Evolutionary conservation across 2,888 invertebrate genomes (phyloP), one percentile per base, ranked within the genome.

Genomic region (Eubasilissa splendida): DNA sequence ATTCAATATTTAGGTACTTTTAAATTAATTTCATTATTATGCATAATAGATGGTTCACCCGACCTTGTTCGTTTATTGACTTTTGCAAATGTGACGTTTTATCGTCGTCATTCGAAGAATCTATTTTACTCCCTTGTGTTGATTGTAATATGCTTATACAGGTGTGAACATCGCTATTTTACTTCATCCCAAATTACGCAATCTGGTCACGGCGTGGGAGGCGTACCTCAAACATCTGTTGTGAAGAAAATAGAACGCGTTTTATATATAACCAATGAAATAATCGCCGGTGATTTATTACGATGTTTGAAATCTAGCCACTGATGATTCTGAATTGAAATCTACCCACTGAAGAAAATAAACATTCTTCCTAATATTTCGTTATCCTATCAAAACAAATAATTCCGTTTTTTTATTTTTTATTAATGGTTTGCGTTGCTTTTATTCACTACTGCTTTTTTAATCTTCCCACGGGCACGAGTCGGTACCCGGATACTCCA

Each of bases 341-440:
- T 52, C 8, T n/a, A 68, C 4, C 68, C 68, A 68, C 68, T 68
- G 14, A 4, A 14, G 50, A 68, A 58, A 68, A 68, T 68, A 68
- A 68, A 68, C 68, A 68, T 68, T 68, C 31, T 68, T 68, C 68
- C 7, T 1, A 2, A 52, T 50, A 68, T 68, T 68, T 52, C 14
- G 52, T n/a, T 50, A 33, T 11, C 68, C 50, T 52, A 68, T 68
- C 42, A 68, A 68, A 68, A 50, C 68, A 68, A 42, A 42, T 42
- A 42, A 42, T 42, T 42, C 42, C 42, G 42, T 12, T 12, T 63
- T 63, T 63, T n/a, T n/a, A n/a, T n/a, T n/a, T 31, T 31, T 33
- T 33, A 33, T 63, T 33, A 63, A 63, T 12, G 33, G 33, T 63
- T 63, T 63, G 60, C 14, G 31, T 63, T 11, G 5, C 33, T 11